Evolutionary conservation across 2,113 vertebrate species (phyloP), one percentile per base, ranked within the genome.

Genomic region (Forbesichthys agassizii): DNA sequence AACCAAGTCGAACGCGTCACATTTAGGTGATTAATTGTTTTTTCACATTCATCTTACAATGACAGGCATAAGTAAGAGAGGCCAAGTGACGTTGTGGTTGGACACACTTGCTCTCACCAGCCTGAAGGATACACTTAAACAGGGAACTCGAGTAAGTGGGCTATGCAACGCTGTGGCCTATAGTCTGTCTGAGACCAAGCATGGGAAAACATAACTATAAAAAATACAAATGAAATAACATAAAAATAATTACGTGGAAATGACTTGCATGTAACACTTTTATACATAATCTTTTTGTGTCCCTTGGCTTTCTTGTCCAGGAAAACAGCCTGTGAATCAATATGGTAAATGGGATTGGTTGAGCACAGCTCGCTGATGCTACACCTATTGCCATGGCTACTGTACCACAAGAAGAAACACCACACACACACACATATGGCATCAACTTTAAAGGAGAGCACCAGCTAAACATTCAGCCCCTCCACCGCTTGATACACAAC

Each of bases 21-120:
- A 42, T 42, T 74, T 5, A 70, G 66, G 46, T 68, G 68, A 66
- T 71, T 67, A 57, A 69, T 81, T 79, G 69, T 66, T 78, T 68
- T 83, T 80, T 70, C 73, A 66, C 65, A 33, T 61, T 12, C 27
- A 11, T 58, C 66, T 16, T 55, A 64, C 79, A 82, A 64, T 75
- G 69, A 77, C 77, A 63, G 74, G 53, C 54, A 73, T 71, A 73
- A 62, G 61, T 48, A 60, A 0, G 42, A 27, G 14, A 53, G 46
- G 64, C 11, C 36, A 63, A 57, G 48, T 64, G 27, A 61, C 36
- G 62, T 66, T 65, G 71, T 48, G 61, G 69, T 64, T 20, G 3
- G 70, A 60, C 27, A 33, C 7, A 36, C 63, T 49, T 64, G 56
- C 59, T 55, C 48, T 10, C 72, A 42, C 33, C 33, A 56, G 61